Conservation (phyloP, 2,888 invertebrate genomes). For the Encarsia formosa region DNA sequence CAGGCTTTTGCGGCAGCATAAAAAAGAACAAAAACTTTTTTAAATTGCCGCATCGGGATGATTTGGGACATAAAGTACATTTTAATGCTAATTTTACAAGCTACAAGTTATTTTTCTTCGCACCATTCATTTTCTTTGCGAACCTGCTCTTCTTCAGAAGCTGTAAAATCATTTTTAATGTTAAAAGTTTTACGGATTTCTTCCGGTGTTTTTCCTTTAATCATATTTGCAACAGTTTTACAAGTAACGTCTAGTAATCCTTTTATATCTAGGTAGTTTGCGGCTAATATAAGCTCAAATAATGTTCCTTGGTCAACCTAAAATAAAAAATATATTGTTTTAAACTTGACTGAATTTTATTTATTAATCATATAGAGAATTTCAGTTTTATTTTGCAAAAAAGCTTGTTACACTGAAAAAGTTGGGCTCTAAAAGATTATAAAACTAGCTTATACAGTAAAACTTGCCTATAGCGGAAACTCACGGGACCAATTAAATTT, state of each 20-base stretch:
- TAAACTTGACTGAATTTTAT: neutral
- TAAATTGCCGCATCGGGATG: no score
- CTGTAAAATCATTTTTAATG: slow-evolving; percentile 93
- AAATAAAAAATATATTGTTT: slow-evolving; percentile 7
- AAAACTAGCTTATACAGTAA: no score
- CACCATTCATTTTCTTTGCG: slow-evolving; percentile 95
- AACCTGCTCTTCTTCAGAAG: slow-evolving; percentile 95
- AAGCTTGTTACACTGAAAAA: no score
- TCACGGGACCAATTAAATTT: no score
- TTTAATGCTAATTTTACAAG: no score
- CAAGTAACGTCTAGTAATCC: slow-evolving; percentile 95
- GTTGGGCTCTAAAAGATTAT: no score
- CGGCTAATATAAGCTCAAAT: slow-evolving; percentile 95
- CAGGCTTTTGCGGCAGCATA: no score
- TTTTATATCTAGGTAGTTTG: slow-evolving; percentile 94
- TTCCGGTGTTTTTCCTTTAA: slow-evolving; percentile 96
- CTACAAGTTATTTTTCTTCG: slow-evolving; percentile 68
- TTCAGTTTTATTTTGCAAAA: no score
- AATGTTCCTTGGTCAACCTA: slow-evolving; percentile 91
- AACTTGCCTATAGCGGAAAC: no score
- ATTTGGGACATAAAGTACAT: no score
- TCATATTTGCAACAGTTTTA: slow-evolving; percentile 98
- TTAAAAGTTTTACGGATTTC: slow-evolving; percentile 96
- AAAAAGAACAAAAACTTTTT: no score
- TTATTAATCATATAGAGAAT: no score